Conservation (phyloP, 2,113 vertebrate genomes). For the Neodon shergylaensis region DNA sequence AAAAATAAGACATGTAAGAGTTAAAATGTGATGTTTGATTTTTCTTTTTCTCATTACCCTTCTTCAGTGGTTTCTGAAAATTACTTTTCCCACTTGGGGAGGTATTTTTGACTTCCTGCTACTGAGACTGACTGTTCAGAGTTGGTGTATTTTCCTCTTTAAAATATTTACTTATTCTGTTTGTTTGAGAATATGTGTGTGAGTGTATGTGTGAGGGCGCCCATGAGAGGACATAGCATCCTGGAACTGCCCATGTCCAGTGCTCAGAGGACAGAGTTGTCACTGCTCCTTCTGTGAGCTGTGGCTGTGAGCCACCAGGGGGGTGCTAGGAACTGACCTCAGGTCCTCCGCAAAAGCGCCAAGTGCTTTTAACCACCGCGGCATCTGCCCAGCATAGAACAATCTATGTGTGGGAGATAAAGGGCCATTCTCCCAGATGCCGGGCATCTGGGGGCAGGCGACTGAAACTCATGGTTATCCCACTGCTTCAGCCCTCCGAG, state of each 20-base stretch:
- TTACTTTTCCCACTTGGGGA: not conserved
- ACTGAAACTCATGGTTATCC: not conserved
- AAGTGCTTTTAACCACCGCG: not conserved
- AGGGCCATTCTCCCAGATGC: not conserved
- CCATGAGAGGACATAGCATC: not conserved
- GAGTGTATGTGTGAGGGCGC: not conserved
- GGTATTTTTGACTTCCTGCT: not conserved
- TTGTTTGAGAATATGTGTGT: not conserved
- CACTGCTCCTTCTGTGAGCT: not conserved
- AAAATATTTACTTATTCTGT: not conserved
- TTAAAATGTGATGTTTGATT: not conserved
- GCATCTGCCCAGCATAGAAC: not conserved
- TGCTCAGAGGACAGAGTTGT: not conserved
- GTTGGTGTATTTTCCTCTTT: not conserved
- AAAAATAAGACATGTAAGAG: not conserved
- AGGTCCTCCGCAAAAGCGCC: not conserved
- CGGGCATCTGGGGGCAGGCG: fast-evolving
- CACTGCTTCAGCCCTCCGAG: not conserved
- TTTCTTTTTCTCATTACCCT: not conserved
- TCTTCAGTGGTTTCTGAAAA: not conserved
- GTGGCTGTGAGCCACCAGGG: not conserved
- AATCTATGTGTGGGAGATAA: not conserved
- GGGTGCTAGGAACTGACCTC: not conserved
- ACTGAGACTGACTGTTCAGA: not conserved
- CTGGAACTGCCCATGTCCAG: too few species aligned